phyloP scores from a whole-genome alignment of 2,113 vertebrate species.

The Clinocottus analis region DNA sequence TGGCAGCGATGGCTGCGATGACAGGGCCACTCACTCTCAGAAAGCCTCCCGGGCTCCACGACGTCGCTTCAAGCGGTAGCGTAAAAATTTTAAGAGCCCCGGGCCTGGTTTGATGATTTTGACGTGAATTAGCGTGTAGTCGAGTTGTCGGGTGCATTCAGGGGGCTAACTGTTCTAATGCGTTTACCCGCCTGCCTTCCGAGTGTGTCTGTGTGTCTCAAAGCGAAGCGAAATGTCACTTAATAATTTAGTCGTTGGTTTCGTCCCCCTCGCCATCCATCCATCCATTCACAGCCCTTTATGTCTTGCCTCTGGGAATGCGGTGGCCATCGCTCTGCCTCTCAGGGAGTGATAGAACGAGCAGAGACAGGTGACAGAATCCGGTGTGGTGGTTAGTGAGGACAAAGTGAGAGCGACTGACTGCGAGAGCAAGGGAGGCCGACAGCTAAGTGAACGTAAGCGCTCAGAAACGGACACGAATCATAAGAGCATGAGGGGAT shows the following conservation, averaged over 20 bases:
- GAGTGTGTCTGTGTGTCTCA: slow-evolving; percentile 65
- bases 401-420: slow-evolving; percentile 55
- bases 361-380: slow-evolving; percentile 74
- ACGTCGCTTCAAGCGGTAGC: slow-evolving; percentile 68
- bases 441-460: slow-evolving; percentile 51
- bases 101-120: slow-evolving; percentile 76
- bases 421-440: slow-evolving; percentile 30
- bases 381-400: slow-evolving; percentile 52
- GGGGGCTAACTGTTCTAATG: slow-evolving; percentile 83
- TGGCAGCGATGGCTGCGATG: slow-evolving; percentile 72
- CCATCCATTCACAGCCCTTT: slow-evolving; percentile 77
- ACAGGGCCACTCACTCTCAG: slow-evolving; percentile 79
- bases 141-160: slow-evolving; percentile 83
- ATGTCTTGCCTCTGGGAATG: slow-evolving; percentile 79
- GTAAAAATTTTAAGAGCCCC: slow-evolving; percentile 80
- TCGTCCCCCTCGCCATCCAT: slow-evolving; percentile 69
- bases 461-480: slow-evolving; percentile 32
- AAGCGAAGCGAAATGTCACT: slow-evolving; percentile 72
- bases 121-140: slow-evolving; percentile 77
- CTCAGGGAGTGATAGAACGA: slow-evolving; percentile 69
- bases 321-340: slow-evolving; percentile 60
- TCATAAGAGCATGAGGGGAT: slow-evolving; percentile 49
- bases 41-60: slow-evolving; percentile 67
- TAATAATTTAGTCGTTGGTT: slow-evolving; percentile 81
- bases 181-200: slow-evolving; percentile 67